Evolutionary conservation across 37 sponge, comb jelly and placozoan genomes (phyloP).

Genomic region (Spongia lamella): DNA sequence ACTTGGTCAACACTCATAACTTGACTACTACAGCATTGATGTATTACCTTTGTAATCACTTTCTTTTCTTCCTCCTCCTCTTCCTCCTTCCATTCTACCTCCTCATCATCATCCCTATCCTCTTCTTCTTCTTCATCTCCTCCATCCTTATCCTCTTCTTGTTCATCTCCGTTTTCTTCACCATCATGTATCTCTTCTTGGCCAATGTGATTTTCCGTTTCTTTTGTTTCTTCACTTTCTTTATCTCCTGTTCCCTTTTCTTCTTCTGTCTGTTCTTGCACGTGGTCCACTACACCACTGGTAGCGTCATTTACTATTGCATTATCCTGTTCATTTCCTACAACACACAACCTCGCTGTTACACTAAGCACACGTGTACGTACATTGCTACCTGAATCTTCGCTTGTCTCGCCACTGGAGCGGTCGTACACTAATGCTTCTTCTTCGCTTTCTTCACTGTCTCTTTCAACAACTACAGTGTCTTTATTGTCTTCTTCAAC

Average conservation of each 20-base stretch:
- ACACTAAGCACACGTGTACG: background rate
- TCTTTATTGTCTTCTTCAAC: no score
- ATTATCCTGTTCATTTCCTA: background rate
- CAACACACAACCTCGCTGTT: background rate
- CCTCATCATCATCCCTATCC: background rate
- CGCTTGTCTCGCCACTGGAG: no score
- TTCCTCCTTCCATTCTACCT: slow-evolving; percentile 12
- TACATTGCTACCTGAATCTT: no score
- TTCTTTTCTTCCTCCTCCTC: slow-evolving; percentile 5
- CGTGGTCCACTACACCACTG: background rate
- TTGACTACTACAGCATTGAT: no score
- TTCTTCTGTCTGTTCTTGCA: background rate
- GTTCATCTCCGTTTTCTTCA: background rate
- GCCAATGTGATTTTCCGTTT: background rate
- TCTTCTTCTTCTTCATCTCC: slow-evolving; percentile 1
- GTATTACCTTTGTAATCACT: background rate
- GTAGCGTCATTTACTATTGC: background rate
- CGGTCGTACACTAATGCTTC: no score
- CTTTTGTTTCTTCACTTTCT: slow-evolving; percentile 21
- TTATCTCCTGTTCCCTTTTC: slow-evolving; percentile 4
- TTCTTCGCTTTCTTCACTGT: no score
- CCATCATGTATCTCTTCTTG: background rate
- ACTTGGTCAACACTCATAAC: no score
- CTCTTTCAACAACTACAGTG: no score
- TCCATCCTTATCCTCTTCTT: background rate